Conservation (phyloP, 2,888 invertebrate species). For the Penaeus monodon region DNA sequence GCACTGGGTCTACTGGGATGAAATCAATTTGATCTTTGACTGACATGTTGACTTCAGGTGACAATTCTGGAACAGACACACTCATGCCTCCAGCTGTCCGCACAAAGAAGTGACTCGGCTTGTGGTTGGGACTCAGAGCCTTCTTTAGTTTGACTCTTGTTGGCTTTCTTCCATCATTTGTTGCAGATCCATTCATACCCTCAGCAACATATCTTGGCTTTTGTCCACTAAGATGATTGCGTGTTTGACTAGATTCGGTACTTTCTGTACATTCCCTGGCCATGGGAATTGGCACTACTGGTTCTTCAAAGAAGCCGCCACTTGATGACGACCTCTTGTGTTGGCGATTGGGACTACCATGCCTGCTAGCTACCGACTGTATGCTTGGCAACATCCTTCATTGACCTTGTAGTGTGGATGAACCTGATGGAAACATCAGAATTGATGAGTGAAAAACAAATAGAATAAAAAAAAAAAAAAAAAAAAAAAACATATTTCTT, state of each 20-base stretch:
- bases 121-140: conserved; percentile 4
- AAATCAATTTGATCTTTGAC: not conserved
- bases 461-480: not conserved
- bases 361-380: conserved; percentile 7
- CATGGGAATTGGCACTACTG: conserved; percentile 8
- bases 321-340: not conserved
- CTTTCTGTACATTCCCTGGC: conserved; percentile 48
- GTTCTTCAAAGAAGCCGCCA: not conserved
- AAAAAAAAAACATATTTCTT: no score
- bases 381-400: conserved; percentile 43
- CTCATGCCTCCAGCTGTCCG: conserved; percentile 55
- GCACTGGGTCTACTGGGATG: not conserved
- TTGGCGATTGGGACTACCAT: conserved; percentile 4
- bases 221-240: not conserved
- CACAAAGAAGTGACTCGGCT: conserved; percentile 31
- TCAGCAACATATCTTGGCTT: not conserved
- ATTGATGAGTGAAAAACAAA: not conserved
- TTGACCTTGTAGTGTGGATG: not conserved
- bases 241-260: conserved; percentile 16
- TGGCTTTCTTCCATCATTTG: not conserved
- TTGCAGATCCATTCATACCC: not conserved
- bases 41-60: not conserved
- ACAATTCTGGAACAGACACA: conserved; percentile 38
- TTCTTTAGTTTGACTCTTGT: conserved; percentile 33
- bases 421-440: not conserved